Evolutionary conservation across 2,113 vertebrate genomes (phyloP).

Genomic region (Carollia perspicillata): DNA sequence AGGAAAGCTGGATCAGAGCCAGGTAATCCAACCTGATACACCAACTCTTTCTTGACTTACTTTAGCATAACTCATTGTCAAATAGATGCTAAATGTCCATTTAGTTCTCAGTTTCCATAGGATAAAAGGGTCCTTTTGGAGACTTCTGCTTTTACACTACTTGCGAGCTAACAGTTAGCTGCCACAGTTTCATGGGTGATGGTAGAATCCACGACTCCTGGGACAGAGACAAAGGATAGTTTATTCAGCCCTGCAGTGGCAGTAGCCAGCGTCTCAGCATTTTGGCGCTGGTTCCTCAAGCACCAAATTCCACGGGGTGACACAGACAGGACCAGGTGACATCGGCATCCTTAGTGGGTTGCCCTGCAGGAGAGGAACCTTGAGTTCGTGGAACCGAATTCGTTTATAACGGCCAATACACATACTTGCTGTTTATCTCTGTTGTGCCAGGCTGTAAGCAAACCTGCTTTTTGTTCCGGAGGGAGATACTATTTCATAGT

Average conservation of each 20-base stretch:
- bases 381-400: background rate
- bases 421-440: background rate
- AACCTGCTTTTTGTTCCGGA: background rate
- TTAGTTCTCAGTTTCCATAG: background rate
- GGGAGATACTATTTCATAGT: background rate
- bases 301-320: background rate
- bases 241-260: background rate
- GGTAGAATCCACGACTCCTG: background rate
- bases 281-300: background rate
- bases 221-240: background rate
- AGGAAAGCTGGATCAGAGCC: background rate
- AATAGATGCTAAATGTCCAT: background rate
- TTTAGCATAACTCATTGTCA: background rate
- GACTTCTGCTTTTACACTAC: background rate
- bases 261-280: background rate
- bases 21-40: background rate
- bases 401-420: background rate
- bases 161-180: background rate
- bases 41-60: background rate
- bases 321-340: background rate
- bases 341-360: background rate
- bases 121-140: background rate
- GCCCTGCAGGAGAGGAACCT: background rate
- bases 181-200: background rate
- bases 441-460: background rate